These are phyloP conservation scores for Eremobia ochroleuca DNA, from an alignment of 2,888 invertebrate genomes.

Conservation along the genomic window DNA sequence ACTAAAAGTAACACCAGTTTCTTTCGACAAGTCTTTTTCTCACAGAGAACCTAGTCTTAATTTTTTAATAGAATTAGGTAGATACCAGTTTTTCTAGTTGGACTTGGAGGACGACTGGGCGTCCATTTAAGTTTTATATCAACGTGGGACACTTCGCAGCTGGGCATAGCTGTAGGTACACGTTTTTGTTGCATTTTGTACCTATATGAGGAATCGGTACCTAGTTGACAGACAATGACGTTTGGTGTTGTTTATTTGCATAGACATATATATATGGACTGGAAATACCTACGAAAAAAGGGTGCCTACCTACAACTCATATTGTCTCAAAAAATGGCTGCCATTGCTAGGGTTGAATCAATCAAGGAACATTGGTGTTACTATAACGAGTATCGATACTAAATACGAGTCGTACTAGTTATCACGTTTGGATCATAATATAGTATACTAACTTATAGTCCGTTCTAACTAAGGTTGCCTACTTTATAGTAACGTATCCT, in stretches of 20 bases:
- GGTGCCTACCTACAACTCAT: too few relatives aligned
- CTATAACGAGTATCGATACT: too few relatives aligned
- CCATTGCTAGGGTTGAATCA: too few relatives aligned
- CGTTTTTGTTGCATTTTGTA: constrained; percentile 20
- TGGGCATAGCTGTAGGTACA: constrained; percentile 12
- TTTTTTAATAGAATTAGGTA: constrained; percentile 1
- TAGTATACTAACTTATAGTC: too few relatives aligned
- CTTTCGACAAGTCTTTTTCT: neutral
- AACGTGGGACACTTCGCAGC: constrained; percentile 23
- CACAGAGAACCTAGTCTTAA: neutral
- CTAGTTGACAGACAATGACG: neutral
- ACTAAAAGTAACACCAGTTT: neutral
- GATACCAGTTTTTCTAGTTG: constrained; percentile 26
- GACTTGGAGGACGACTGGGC: neutral
- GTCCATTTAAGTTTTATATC: constrained; percentile 5
- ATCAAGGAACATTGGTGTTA: too few relatives aligned
- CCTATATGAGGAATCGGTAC: neutral
- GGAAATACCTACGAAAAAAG: too few relatives aligned
- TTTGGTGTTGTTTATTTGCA: neutral
- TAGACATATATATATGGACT: too few relatives aligned
- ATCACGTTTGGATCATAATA: too few relatives aligned
- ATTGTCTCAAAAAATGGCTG: too few relatives aligned
- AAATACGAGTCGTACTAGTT: too few relatives aligned
- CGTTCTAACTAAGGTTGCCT: too few relatives aligned
- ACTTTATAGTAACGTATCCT: too few relatives aligned